Base-by-base conservation (phyloP, 1,140 invertebrate genomes). In the Fopius arisanus region DNA sequence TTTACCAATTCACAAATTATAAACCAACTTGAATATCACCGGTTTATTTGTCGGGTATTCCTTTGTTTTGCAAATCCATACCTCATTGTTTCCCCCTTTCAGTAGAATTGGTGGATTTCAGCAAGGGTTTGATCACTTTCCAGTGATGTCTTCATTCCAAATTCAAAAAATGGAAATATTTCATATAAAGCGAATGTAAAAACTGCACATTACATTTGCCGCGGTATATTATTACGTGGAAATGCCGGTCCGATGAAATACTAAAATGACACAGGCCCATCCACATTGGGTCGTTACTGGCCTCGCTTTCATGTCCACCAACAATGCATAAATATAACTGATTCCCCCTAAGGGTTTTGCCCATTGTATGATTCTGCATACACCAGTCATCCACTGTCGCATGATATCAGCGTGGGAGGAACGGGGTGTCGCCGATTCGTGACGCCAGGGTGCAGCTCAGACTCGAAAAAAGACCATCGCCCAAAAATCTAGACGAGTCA, bases 311-410 rank as follows among this genome's bases (percentile, higher is more conserved):
- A 76, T 76, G 67, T 73, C 65, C 67, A 76, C 28, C 68, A 76
- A 76, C 72, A 76, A 76, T 73, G 67, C 68, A 73, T 76, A 76
- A 76, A 73, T 76, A 76, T 67, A 73, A 63, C 75, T 73, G 75
- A 70, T 76, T 70, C 67, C 29, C 67, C 62, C 63, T 73, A 70
- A 70, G 63, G 71, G 65, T 67, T 71, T 59, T 31, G 48, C 68
- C 62, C 65, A 65, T 75, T 75, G 73, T 75, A 71, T 71, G 48
- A 48, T 51, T 69, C 69, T 69, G 59, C 33, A 74, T 68, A 65
- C 68, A 70, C 65, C 26, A 59, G 70, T 72, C 40, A 67, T 68
- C 28, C 65, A 68, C 68, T 59, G 41, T 65, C 43, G 72, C 67
- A 40, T 62, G 63, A 69, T 48, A 74, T 74, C 31, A 54, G 37